Percentiles rank a stretch among this genome's conserved stretches.
Conservation (phyloP, 2,888 invertebrate species). For the Eulithis testata region DNA sequence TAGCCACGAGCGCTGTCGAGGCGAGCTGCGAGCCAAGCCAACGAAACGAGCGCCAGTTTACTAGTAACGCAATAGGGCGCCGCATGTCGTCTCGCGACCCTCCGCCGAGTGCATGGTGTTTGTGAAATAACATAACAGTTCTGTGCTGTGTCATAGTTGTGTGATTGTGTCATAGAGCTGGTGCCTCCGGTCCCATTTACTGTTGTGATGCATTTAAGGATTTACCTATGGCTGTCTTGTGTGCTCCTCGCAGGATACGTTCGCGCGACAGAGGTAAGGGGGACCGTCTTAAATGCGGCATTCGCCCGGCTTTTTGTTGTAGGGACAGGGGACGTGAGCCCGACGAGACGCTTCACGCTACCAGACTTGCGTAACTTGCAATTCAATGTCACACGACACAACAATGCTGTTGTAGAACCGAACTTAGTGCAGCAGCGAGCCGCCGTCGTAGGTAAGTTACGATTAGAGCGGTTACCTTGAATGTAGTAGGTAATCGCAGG, state of each 20-base stretch:
- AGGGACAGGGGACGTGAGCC: constrained; percentile 51
- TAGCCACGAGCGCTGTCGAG: constrained; percentile 60
- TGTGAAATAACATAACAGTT: constrained; percentile 82
- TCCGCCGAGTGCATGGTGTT: constrained; percentile 78
- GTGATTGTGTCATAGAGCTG: constrained; percentile 72
- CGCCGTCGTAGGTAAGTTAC: constrained; percentile 37
- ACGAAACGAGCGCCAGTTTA: constrained; percentile 78
- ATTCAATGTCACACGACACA: constrained; percentile 72
- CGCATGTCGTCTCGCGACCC: constrained; percentile 72
- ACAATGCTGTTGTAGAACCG: constrained; percentile 39
- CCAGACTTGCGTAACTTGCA: constrained; percentile 79
- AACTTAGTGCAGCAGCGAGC: constrained; percentile 32
- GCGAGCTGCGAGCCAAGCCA: constrained; percentile 60
- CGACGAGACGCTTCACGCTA: constrained; percentile 45
- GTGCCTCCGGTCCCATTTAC: constrained; percentile 72
- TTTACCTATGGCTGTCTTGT: constrained; percentile 89
- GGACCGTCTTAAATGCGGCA: constrained; percentile 79
- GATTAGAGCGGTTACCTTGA: constrained; percentile 68
- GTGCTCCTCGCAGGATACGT: constrained; percentile 90
- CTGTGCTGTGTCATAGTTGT: constrained; percentile 76
- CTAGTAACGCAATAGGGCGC: constrained; percentile 65
- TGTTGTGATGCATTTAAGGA: constrained; percentile 91
- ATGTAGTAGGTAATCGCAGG: constrained; percentile 69
- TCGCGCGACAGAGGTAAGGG: constrained; percentile 90
- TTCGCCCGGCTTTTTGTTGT: constrained; percentile 77